Evolutionary conservation across 2,888 invertebrate genomes (phyloP).

Genomic region (Alitta virens): DNA sequence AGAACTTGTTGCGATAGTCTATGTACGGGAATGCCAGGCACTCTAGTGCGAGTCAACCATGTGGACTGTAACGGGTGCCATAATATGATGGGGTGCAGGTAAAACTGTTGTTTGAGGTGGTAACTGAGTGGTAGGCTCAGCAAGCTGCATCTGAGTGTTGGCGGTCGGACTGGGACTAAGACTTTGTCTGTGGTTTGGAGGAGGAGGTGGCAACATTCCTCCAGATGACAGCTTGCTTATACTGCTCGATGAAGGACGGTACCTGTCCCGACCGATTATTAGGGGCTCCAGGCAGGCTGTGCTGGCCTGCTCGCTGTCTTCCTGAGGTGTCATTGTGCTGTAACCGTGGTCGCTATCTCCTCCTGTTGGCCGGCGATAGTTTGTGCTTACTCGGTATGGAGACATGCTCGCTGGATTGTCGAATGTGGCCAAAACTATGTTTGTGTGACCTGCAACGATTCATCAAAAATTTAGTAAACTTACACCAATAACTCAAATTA

Average conservation of each 20-base stretch:
- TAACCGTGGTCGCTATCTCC: slow-evolving; percentile 88
- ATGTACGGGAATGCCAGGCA: too few relatives aligned
- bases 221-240: slow-evolving; percentile 22
- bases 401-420: slow-evolving; percentile 71
- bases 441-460: slow-evolving; percentile 47
- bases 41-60: slow-evolving; percentile 71
- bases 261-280: slow-evolving; percentile 50
- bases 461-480: too few relatives aligned
- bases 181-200: slow-evolving; percentile 43
- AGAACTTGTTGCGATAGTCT: too few relatives aligned
- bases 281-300: slow-evolving; percentile 53
- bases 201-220: slow-evolving; percentile 46
- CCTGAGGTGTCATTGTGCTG: slow-evolving; percentile 40
- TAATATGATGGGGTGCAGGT: slow-evolving; percentile 63
- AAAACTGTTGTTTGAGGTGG: slow-evolving; percentile 41
- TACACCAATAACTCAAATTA: too few relatives aligned
- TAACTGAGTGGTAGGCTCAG: slow-evolving; percentile 28
- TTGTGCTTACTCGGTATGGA: slow-evolving; percentile 82
- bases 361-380: slow-evolving; percentile 71
- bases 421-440: slow-evolving; percentile 53
- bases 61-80: slow-evolving; percentile 88
- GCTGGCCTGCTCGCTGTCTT: slow-evolving; percentile 55
- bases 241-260: slow-evolving; percentile 40
- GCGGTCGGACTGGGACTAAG: slow-evolving; percentile 51
- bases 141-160: slow-evolving; percentile 43